These are phyloP conservation scores for Anthoscopus minutus DNA, from an alignment of 2,113 vertebrate species.

Conservation along the genomic window DNA sequence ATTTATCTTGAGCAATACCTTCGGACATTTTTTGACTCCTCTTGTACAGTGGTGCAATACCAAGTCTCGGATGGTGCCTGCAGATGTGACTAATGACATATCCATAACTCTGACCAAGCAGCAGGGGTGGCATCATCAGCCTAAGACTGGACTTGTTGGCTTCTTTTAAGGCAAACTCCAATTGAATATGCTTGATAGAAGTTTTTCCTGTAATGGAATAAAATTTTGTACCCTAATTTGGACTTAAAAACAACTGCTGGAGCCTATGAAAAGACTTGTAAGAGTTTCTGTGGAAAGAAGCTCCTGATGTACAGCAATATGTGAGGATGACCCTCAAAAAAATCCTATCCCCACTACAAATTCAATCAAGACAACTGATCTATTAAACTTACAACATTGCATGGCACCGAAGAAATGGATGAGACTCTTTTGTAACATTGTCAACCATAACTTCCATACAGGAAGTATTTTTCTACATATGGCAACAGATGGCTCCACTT, in stretches of 20 bases:
- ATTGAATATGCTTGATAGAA: background rate
- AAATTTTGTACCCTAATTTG: background rate
- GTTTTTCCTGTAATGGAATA: background rate
- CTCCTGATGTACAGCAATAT: background rate
- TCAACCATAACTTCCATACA: background rate
- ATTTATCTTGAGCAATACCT: background rate
- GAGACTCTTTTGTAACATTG: background rate
- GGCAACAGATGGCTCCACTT: constrained; percentile 51
- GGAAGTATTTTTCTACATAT: background rate
- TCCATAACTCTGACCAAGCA: background rate
- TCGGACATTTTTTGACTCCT: background rate
- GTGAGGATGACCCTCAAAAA: background rate
- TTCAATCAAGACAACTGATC: background rate
- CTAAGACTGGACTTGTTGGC: background rate
- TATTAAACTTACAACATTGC: background rate
- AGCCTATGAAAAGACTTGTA: background rate
- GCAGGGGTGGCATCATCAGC: background rate
- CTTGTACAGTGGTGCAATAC: background rate
- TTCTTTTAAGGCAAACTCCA: background rate
- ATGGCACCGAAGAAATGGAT: background rate
- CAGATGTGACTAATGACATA: background rate
- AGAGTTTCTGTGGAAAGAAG: background rate
- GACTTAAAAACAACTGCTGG: background rate
- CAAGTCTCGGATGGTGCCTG: background rate
- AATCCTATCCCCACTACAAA: background rate